phyloP scores from a whole-genome alignment of 1,140 invertebrate species.

The Agraylea sexmaculata region DNA sequence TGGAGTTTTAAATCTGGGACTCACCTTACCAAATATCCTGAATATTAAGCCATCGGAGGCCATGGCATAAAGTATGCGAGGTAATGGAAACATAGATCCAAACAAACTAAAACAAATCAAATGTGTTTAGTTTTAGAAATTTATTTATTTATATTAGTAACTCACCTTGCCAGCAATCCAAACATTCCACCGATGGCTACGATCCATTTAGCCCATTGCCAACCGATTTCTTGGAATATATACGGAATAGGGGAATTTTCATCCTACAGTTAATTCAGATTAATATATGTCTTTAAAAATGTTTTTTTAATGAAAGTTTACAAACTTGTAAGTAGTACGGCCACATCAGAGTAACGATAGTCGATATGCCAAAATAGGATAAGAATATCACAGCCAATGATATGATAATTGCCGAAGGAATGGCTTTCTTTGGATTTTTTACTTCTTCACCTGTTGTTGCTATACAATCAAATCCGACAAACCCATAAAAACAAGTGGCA shows the following conservation, averaged over 20 bases:
- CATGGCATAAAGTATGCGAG: conserved; percentile 79
- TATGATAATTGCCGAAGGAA: conserved; percentile 74
- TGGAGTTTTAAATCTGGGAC: conserved; percentile 59
- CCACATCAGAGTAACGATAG: conserved; percentile 71
- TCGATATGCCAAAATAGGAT: conserved; percentile 74
- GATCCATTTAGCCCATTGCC: conserved; percentile 60
- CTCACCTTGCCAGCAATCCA: conserved; percentile 56
- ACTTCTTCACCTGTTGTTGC: conserved; percentile 80
- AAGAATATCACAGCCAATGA: conserved; percentile 70
- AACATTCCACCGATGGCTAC: conserved; percentile 66
- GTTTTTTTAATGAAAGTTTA: neutral
- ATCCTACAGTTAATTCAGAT: conserved; percentile 34
- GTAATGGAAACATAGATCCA: conserved; percentile 75
- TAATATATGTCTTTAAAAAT: conserved; percentile 2
- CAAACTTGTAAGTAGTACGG: conserved; percentile 64
- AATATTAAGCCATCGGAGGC: conserved; percentile 72
- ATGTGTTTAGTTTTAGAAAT: conserved; percentile 6
- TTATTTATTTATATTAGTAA: neutral
- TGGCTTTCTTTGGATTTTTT: conserved; percentile 71
- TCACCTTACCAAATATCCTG: conserved; percentile 53
- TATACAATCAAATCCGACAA: conserved; percentile 91
- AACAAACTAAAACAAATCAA: conserved; percentile 49
- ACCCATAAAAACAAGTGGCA: conserved; percentile 91
- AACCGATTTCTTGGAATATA: conserved; percentile 58
- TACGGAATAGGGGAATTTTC: conserved; percentile 56